Base-by-base conservation (phyloP, 2,797 vertebrate genomes). In the Urocyon cinereoargenteus region DNA sequence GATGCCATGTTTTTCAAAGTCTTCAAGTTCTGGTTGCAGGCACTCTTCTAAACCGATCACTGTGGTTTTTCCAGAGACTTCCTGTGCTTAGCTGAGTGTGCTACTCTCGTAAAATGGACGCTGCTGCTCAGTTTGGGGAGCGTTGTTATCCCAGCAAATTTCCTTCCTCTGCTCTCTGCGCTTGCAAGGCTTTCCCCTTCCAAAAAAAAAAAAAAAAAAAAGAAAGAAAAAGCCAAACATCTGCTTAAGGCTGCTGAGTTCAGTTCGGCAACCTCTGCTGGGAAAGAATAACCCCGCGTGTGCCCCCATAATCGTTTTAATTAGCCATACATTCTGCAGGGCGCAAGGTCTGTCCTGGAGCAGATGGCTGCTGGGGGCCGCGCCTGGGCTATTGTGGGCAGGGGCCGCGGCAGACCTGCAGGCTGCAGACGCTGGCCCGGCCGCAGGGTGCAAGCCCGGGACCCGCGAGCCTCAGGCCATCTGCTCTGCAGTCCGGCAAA, bases 331-430 rank as follows among this genome's bases (percentile, higher is more conserved):
- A 97, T 98, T 97, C 97, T 51, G 64, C 11, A 0, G 96, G 97
- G 98, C 97, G 98, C 97, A 98, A 98, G 98, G 53, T 98, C 97
- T 94, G 92, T 8, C 0, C 92, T 72, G 83, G 34, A 98, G 98
- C 99, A 99, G 99, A 99, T 99, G 99, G 98, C 49, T 4, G 92
- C 66, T 96, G 82, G 62, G 72, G 97, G 97, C 86, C 77, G 96
- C 59, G 96, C 78, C 95, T 87, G 70, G 77, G 78, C 95, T 95
- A 24, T 98, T 98, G 90, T 94, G 96, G 96, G 97, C 89, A 82
- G 93, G 90, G 97, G 94, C 92, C n/a, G 8, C 13, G 0, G 7
- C 5, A 9, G 91, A 94, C 95, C 73, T 4, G 0, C 49, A n/a
- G 88, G 94, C 98, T 97, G 94, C 98, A 98, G 98, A 99, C 98